Base-by-base conservation (phyloP, 2,797 vertebrate species). In the Alexandromys oeconomus region DNA sequence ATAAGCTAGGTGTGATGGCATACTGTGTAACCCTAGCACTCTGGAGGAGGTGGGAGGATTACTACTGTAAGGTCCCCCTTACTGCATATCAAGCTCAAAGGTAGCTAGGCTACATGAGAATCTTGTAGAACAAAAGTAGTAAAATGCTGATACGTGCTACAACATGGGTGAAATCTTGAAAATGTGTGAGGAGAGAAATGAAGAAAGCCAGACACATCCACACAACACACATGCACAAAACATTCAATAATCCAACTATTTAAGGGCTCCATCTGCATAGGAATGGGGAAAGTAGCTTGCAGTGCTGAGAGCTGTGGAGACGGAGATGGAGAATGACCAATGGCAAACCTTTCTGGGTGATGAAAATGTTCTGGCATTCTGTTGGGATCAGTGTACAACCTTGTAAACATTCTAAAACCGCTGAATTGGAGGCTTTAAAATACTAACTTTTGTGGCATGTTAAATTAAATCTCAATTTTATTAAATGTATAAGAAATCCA, bases 381-480 rank as follows among this genome's bases (percentile, higher is more conserved):
- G 43, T 43, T 21, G 31, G 73, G 4, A 34, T 54, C 1, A 77
- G 85, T 59, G 4, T 59, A 65, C 34, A 92, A 31, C 27, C 43
- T 78, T 84, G 7, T 91, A 12, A 93, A 43, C 89, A 65, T 40
- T 69, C 48, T 76, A 69, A 95, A 91, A 82, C 31, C 15, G 91
- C 46, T 59, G 6, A 65, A 34, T 67, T 81, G 7, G 80, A 73
- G 11, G 6, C 27, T 89, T 95, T 84, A 84, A 87, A 96, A 73
- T 74, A 37, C n/a, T 78, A 5, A 86, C 34, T 93, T 91, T 77
- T 90, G 37, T 87, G 34, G 13, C 61, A 25, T 86, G 6, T 79
- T 46, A 85, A 85, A 67, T 81, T 84, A 57, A 57, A 90, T 88
- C 25, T 86, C 48, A 46, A 23, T 21, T 51, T 89, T 73, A 46